Conservation (phyloP, 2,888 invertebrate genomes). For the Platycnemis pennipes region DNA sequence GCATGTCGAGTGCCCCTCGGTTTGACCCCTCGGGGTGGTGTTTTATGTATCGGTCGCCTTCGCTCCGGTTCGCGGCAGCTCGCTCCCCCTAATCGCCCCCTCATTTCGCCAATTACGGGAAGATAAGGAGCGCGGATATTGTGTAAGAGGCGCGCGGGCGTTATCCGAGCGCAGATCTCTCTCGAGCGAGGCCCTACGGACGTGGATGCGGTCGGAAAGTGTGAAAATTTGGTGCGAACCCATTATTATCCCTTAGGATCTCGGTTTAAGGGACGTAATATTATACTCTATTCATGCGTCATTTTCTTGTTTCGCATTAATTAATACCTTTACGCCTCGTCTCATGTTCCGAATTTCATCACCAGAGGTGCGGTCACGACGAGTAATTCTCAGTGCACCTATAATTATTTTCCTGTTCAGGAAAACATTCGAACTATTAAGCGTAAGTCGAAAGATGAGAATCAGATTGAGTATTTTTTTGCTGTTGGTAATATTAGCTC, state of each 20-base stretch:
- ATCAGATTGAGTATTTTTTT: too few relatives aligned
- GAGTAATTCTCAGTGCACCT: too few relatives aligned
- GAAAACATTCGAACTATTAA: too few relatives aligned
- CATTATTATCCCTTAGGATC: background rate
- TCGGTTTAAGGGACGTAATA: background rate
- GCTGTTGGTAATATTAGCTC: too few relatives aligned
- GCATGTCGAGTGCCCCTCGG: background rate
- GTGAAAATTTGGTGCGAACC: background rate
- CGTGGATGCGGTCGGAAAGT: background rate
- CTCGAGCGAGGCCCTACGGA: background rate
- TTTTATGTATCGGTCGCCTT: background rate
- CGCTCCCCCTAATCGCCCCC: background rate
- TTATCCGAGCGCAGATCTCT: background rate
- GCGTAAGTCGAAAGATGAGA: too few relatives aligned
- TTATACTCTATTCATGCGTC: background rate
- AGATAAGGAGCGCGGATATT: background rate
- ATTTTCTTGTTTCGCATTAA: background rate
- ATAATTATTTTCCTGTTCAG: too few relatives aligned
- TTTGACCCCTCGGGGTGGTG: background rate
- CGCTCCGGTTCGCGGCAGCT: background rate
- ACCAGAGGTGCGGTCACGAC: too few relatives aligned
- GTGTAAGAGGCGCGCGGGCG: background rate
- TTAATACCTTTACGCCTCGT: background rate
- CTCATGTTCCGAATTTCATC: too few relatives aligned
- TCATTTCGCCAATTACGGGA: background rate